Evolutionary conservation across 2,888 invertebrate genomes (phyloP).

Genomic region (Bhutanitis thaidina): DNA sequence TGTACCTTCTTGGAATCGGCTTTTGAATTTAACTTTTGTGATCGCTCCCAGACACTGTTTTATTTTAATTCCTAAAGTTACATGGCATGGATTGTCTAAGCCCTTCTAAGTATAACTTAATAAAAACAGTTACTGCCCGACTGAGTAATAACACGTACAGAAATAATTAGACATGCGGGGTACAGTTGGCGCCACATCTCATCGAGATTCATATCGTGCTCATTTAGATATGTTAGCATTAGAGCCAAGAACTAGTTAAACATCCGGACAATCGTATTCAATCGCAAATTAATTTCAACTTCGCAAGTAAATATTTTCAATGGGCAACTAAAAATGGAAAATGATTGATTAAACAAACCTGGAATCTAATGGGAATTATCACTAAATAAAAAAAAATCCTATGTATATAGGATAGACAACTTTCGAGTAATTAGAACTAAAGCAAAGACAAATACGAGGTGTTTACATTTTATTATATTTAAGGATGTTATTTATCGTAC

Average conservation of each 20-base stretch:
- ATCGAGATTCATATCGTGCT: constrained; percentile 55
- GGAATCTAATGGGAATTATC: too few relatives aligned
- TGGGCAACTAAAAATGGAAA: too few relatives aligned
- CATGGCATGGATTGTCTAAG: constrained; percentile 1
- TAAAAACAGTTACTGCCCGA: constrained; percentile 15
- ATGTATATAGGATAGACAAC: too few relatives aligned
- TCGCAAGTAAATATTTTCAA: too few relatives aligned
- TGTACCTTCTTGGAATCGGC: constrained; percentile 35
- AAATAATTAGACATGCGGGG: constrained; percentile 55
- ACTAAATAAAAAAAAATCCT: too few relatives aligned
- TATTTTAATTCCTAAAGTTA: constrained; percentile 17
- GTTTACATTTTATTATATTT: too few relatives aligned
- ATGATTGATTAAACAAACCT: too few relatives aligned
- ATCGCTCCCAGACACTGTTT: constrained; percentile 23
- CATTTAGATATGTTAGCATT: constrained; percentile 16
- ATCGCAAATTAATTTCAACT: too few relatives aligned
- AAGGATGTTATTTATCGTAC: too few relatives aligned
- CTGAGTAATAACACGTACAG: constrained; percentile 25
- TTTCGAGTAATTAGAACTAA: too few relatives aligned
- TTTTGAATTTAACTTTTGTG: constrained; percentile 28
- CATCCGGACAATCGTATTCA: not conserved
- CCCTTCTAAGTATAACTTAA: constrained; percentile 3
- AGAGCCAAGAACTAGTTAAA: constrained; percentile 2
- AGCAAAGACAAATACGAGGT: too few relatives aligned
- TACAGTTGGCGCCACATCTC: constrained; percentile 57